Evolutionary conservation across 2,888 invertebrate genomes (phyloP).

Genomic region (Ctena decussata): DNA sequence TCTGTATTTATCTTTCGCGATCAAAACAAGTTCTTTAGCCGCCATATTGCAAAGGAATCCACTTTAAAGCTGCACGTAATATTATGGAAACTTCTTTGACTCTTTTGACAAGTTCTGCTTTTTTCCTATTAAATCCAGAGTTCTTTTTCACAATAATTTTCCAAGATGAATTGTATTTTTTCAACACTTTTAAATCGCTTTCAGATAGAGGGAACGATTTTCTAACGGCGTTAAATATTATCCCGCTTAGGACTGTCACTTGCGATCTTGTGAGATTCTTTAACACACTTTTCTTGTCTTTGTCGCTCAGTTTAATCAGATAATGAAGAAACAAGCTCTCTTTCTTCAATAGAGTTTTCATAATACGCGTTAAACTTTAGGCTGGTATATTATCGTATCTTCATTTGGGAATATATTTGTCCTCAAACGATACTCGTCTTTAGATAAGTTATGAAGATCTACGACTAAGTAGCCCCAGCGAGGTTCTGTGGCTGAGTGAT

Average conservation of each 20-base stretch:
- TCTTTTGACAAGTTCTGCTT: too few relatives aligned
- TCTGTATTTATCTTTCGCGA: too few relatives aligned
- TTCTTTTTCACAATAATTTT: too few relatives aligned
- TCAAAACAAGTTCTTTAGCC: too few relatives aligned
- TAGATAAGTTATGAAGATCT: not conserved
- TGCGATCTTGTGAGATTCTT: constrained; percentile 12
- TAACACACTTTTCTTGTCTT: constrained; percentile 14
- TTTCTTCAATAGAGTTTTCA: constrained; percentile 7
- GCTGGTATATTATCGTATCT: constrained; percentile 10
- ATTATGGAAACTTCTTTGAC: too few relatives aligned
- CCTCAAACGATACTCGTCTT: constrained; percentile 18
- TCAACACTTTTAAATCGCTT: too few relatives aligned
- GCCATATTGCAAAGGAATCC: too few relatives aligned
- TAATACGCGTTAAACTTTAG: not conserved
- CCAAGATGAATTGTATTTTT: too few relatives aligned
- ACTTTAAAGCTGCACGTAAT: too few relatives aligned
- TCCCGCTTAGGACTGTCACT: not conserved
- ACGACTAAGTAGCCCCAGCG: constrained; percentile 24
- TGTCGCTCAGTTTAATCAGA: not conserved
- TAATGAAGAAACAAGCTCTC: constrained; percentile 26
- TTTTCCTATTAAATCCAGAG: too few relatives aligned
- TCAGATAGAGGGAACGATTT: too few relatives aligned
- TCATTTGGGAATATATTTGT: constrained; percentile 36
- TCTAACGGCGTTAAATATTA: too few relatives aligned
- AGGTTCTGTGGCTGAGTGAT: not conserved